Conservation (phyloP, 2,797 vertebrate genomes). For the Sebastes baramenuke region DNA sequence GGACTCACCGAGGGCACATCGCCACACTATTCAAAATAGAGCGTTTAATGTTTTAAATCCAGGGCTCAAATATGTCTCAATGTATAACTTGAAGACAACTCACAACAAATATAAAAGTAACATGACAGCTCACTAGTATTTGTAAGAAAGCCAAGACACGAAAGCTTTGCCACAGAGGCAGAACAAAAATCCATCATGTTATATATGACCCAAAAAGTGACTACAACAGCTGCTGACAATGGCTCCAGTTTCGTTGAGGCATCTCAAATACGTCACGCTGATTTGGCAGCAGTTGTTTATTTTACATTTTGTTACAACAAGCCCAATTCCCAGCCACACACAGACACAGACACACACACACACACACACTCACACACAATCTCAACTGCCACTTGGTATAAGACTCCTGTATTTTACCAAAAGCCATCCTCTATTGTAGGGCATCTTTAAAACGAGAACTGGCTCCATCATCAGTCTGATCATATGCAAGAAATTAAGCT, state of each 20-base stretch:
- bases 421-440: neutral
- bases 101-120: conserved; percentile 12
- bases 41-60: neutral
- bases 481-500: neutral
- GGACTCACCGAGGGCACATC: neutral
- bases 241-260: conserved; percentile 33
- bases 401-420: neutral
- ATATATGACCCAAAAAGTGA: conserved; percentile 48
- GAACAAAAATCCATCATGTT: conserved; percentile 41
- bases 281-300: conserved; percentile 37
- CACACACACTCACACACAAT: neutral
- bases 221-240: conserved; percentile 50
- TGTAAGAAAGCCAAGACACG: conserved; percentile 23
- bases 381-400: neutral
- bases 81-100: neutral
- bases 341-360: too few species aligned
- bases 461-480: neutral
- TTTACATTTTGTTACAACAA: neutral
- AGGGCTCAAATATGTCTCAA: neutral
- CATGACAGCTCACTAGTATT: conserved; percentile 5
- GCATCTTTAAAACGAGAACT: neutral
- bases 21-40: neutral
- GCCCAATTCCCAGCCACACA: neutral
- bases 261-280: conserved; percentile 25
- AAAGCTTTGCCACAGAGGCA: conserved; percentile 37